phyloP scores from a whole-genome alignment of 2,113 vertebrate species.

The Ariopsis seemanni region DNA sequence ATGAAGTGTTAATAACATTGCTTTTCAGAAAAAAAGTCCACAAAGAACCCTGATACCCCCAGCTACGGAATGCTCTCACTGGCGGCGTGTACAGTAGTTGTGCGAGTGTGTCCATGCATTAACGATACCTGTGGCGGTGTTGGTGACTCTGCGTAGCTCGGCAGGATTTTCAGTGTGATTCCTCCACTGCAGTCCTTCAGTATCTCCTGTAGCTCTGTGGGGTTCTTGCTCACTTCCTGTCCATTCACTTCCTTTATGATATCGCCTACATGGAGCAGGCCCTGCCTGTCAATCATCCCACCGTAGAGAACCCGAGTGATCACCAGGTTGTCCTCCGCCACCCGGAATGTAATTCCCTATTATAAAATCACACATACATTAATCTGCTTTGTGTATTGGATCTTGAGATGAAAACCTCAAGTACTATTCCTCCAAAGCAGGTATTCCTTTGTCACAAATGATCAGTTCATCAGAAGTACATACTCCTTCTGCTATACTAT shows the following conservation, averaged over 20 bases:
- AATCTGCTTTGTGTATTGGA: background rate
- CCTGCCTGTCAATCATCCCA: conserved; percentile 95
- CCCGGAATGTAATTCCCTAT: conserved; percentile 94
- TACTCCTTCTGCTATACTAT: background rate
- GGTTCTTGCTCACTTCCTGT: conserved; percentile 94
- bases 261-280: conserved; percentile 94
- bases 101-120: background rate
- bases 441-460: background rate
- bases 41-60: conserved; percentile 60
- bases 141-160: conserved; percentile 90
- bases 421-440: background rate
- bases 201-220: conserved; percentile 92
- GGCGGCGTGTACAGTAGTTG: background rate
- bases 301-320: conserved; percentile 95
- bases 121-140: conserved; percentile 84
- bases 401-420: background rate
- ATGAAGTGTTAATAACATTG: background rate
- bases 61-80: background rate
- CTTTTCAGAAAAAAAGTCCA: background rate
- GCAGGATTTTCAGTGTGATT: conserved; percentile 93
- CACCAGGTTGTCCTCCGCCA: conserved; percentile 92
- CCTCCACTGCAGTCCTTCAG: conserved; percentile 93
- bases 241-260: conserved; percentile 98
- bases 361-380: background rate
- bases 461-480: background rate